A percentile compares a stretch with the other conserved stretches of the same genome.
phyloP scores from a whole-genome alignment of 2,797 vertebrate species.

The Lithobates sylvaticus region DNA sequence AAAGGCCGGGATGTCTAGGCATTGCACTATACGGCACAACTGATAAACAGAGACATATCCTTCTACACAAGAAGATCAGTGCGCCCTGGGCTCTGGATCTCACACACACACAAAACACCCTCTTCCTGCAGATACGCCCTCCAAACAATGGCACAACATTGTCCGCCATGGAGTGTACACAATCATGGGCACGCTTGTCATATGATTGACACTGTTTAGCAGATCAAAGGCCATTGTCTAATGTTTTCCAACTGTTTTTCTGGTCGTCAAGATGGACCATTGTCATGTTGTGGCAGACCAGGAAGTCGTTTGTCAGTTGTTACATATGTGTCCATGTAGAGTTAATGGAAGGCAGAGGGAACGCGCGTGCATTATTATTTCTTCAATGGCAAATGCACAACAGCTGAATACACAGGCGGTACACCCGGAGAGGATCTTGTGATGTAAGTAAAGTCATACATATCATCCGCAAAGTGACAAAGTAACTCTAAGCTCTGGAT shows the following conservation, averaged over 20 bases:
- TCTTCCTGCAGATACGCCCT: conserved; percentile 33
- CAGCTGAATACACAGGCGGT: too few species aligned
- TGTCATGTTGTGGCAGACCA: neutral
- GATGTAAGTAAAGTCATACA: too few species aligned
- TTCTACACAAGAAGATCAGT: neutral
- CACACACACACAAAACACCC: conserved; percentile 23
- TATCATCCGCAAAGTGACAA: too few species aligned
- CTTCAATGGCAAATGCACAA: too few species aligned
- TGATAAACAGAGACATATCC: neutral
- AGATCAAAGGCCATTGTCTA: conserved; percentile 36
- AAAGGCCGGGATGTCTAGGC: neutral
- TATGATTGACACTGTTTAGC: conserved; percentile 19
- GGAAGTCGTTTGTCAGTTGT: conserved; percentile 7
- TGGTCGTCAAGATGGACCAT: neutral
- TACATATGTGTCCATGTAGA: neutral
- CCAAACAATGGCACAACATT: conserved; percentile 1
- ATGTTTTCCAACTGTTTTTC: neutral
- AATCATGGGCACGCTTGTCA: conserved; percentile 17
- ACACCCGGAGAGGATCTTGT: too few species aligned
- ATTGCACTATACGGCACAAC: neutral
- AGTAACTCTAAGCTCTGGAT: too few species aligned
- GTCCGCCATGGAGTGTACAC: neutral
- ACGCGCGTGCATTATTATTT: too few species aligned
- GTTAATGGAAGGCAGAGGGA: neutral
- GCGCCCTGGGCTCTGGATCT: neutral